Evolutionary conservation across 2,888 invertebrate genomes (phyloP), one percentile per base, ranked within the genome.

Genomic region (Xylota sylvarum): DNA sequence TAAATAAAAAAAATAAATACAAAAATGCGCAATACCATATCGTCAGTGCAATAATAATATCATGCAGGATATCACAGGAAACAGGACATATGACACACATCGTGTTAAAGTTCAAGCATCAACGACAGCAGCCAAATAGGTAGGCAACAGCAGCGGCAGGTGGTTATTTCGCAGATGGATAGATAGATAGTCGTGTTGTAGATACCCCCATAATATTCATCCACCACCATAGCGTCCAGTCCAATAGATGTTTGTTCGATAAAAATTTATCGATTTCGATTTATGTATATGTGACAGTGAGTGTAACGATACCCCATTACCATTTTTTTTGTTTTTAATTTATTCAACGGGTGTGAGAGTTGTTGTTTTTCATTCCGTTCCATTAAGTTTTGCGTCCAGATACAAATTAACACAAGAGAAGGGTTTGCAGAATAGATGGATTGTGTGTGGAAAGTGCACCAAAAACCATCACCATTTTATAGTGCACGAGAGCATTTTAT

Each of bases 41-140:
- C 43, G 55, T 43, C 14, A 50, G 78, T 79, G 83, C 78, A 74
- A 74, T 40, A 46, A 80, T 72, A 76, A 65, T 69, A 32, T 60
- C 80, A 86, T 86, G 86, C 86, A 81, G 40, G 67, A 76, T 62
- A 73, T 70, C 70, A 64, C 58, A 58, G 58, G n/a, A 58, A 35
- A 58, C 74, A 64, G 52, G 56, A 70, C 58, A 73, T 77, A 52
- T 50, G 58, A 72, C 72, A 48, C 27, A 65, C 55, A 52, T 76
- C 58, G 50, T 73, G 27, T 55, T 86, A 30, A 76, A 60, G 55
- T 76, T 76, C 48, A 81, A 80, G 81, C 67, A 73, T 72, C 85
- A 70, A 58, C 65, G 48, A 46, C 65, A 76, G 58, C 65, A 80
- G 76, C 69, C 74, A 69, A 70, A 60, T 30, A 72, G 46, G 43